A percentile compares a stretch with the other conserved stretches of the same genome.
Conservation (phyloP, 2,113 vertebrate species). For the Oncorhynchus tshawytscha region DNA sequence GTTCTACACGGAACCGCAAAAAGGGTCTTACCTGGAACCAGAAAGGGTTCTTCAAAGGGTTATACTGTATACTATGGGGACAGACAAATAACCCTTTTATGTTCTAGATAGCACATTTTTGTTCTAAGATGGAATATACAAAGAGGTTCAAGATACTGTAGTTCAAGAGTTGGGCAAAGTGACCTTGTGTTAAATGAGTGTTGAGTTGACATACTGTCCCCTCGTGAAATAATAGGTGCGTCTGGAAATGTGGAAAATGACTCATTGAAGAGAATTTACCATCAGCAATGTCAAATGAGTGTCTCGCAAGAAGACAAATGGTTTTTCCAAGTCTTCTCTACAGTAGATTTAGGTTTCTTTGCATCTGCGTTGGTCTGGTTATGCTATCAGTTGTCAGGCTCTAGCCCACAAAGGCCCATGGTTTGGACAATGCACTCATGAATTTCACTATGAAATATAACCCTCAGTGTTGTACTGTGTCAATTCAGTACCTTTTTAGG, state of each 20-base stretch:
- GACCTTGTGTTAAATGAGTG: conserved; percentile 41
- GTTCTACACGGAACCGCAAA: no score
- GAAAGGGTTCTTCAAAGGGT: no score
- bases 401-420: background rate
- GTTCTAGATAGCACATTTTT: no score
- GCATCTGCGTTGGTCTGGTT: background rate
- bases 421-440: no score
- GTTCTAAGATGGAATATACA: no score
- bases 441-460: no score
- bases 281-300: conserved; percentile 22
- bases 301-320: conserved; percentile 9
- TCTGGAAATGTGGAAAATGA: conserved; percentile 44
- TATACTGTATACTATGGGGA: no score
- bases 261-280: conserved; percentile 11
- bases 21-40: no score
- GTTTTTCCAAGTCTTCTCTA: conserved; percentile 8
- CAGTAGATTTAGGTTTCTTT: conserved; percentile 24
- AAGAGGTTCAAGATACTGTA: no score
- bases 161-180: conserved; percentile 29
- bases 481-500: no score
- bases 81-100: no score
- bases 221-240: conserved; percentile 27
- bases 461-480: no score
- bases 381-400: conserved; percentile 21
- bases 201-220: conserved; percentile 41